Percentiles rank a stretch among this genome's conserved stretches.
Conservation (phyloP, 2,113 vertebrate genomes). For the Prunella fulvescens region DNA sequence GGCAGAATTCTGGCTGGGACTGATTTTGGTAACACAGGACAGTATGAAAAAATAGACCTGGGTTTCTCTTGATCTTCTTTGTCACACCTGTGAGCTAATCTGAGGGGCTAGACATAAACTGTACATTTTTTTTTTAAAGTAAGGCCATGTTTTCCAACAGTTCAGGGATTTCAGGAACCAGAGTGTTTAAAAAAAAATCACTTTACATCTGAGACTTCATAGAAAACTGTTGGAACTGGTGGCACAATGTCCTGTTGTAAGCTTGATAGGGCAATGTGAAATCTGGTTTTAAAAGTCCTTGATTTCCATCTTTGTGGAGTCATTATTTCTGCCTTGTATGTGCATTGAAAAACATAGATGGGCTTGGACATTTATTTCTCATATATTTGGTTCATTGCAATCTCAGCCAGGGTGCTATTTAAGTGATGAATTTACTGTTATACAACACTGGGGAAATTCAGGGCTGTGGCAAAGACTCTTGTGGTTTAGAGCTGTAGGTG, state of each 20-base stretch:
- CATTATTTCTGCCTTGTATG: not conserved
- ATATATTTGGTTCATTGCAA: not conserved
- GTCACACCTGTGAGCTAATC: not conserved
- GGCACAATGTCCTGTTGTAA: not conserved
- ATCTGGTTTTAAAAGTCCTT: not conserved
- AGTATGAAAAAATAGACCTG: not conserved
- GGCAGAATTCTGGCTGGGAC: not conserved
- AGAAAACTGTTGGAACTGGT: not conserved
- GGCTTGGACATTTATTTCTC: not conserved
- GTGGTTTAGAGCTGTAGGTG: not conserved
- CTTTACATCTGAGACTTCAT: not conserved
- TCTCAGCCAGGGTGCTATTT: not conserved
- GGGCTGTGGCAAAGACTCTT: not conserved
- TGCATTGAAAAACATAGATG: not conserved
- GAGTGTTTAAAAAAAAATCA: not conserved
- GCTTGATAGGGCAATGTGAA: not conserved
- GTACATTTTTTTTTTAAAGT: accelerated
- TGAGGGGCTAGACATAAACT: not conserved
- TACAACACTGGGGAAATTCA: not conserved
- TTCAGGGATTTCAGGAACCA: not conserved
- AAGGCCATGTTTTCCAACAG: not conserved
- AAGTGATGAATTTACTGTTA: not conserved
- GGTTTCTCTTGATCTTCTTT: not conserved
- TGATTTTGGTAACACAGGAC: not conserved
- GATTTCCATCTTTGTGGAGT: not conserved